phyloP scores from a whole-genome alignment of 2,888 invertebrate species.

The Xanthostigma xanthostigma region DNA sequence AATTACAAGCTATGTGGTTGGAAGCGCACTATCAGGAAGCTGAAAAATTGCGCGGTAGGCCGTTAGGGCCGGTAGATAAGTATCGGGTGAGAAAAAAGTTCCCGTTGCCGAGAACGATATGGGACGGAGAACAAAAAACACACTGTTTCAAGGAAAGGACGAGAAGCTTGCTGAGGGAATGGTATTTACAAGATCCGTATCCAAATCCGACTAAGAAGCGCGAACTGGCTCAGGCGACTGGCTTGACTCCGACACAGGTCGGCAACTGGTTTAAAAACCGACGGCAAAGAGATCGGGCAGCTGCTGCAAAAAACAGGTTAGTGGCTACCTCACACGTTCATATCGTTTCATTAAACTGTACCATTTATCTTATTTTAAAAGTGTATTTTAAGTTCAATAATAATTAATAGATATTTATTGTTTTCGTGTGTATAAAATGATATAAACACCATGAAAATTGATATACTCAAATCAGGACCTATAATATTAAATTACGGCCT shows the following conservation, averaged over 20 bases:
- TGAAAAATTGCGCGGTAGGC: conserved; percentile 74
- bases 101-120: conserved; percentile 79
- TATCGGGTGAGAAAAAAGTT: conserved; percentile 89
- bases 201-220: conserved; percentile 88
- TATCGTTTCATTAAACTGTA: no score
- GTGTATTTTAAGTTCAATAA: no score
- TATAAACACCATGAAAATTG: no score
- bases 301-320: conserved; percentile 93
- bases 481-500: no score
- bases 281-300: conserved; percentile 74
- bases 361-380: no score
- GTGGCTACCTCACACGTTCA: conserved; percentile 17
- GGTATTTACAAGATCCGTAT: conserved; percentile 97
- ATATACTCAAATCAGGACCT: no score
- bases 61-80: conserved; percentile 88
- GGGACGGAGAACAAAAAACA: conserved; percentile 94
- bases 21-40: conserved; percentile 91
- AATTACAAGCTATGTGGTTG: conserved; percentile 83
- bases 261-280: conserved; percentile 91
- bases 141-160: conserved; percentile 96
- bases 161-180: conserved; percentile 84
- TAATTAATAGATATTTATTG: no score
- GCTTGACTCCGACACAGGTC: conserved; percentile 83
- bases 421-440: no score
- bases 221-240: conserved; percentile 80